phyloP scores from a whole-genome alignment of 2,797 vertebrate genomes.

The Fistularia commersonii region DNA sequence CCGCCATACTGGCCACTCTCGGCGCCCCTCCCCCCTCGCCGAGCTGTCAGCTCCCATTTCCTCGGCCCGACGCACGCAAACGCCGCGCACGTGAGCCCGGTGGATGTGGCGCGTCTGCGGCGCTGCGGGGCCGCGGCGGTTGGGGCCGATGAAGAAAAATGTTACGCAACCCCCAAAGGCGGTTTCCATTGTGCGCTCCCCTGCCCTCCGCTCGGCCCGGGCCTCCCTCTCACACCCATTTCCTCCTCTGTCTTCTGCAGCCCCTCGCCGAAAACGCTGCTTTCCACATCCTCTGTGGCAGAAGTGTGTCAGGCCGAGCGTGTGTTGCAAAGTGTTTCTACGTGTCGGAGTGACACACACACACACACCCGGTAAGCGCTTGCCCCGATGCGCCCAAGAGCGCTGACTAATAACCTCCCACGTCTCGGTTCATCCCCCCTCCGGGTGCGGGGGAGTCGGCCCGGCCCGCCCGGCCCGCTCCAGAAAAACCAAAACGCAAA shows the following conservation, averaged over 20 bases:
- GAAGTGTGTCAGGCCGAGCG: slow-evolving; percentile 61
- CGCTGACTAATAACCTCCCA: slow-evolving; percentile 54
- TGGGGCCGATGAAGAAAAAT: too few species aligned
- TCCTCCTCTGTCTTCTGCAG: slow-evolving; percentile 3
- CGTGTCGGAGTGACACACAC: slow-evolving; percentile 55
- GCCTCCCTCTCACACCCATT: slow-evolving; percentile 4
- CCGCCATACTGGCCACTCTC: slow-evolving; percentile 15
- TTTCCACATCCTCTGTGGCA: slow-evolving; percentile 61
- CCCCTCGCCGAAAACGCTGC: slow-evolving; percentile 36
- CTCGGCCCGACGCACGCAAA: slow-evolving; percentile 32
- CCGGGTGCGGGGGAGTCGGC: too few species aligned
- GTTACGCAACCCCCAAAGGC: neutral
- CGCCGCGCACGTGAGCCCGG: too few species aligned
- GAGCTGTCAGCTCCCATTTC: slow-evolving; percentile 51
- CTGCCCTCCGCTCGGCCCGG: neutral
- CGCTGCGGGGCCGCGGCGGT: too few species aligned
- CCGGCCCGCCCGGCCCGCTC: slow-evolving; percentile 44
- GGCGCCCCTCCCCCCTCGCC: slow-evolving; percentile 22
- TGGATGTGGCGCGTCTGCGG: too few species aligned
- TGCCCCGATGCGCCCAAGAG: slow-evolving; percentile 46
- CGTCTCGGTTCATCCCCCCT: slow-evolving; percentile 16
- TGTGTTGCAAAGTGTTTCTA: slow-evolving; percentile 37
- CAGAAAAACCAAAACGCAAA: slow-evolving; percentile 56
- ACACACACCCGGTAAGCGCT: slow-evolving; percentile 27
- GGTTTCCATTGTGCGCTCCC: slow-evolving; percentile 21